Percentiles rank a stretch among this genome's conserved stretches.
Conservation (phyloP, 2,888 invertebrate genomes). For the Alcis repandata region DNA sequence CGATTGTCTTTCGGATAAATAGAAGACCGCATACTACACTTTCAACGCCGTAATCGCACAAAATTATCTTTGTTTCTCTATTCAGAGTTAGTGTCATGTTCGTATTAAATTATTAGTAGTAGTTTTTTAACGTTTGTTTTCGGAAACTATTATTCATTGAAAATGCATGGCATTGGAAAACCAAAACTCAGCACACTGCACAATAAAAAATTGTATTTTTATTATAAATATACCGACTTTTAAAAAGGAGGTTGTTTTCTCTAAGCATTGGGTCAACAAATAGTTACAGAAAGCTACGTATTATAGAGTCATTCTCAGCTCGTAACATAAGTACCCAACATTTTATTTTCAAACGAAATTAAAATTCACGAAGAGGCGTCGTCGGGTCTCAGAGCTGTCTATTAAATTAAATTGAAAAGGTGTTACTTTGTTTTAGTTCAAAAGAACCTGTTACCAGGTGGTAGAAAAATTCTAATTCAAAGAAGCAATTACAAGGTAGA, state of each 20-base stretch:
- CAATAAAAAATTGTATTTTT: no score
- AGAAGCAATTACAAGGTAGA: slow-evolving; percentile 16
- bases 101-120: neutral
- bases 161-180: no score
- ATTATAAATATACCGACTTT: no score
- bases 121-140: no score
- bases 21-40: slow-evolving; percentile 4
- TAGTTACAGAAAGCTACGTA: no score
- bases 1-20: slow-evolving; percentile 41
- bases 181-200: no score
- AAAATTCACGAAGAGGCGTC: slow-evolving; percentile 5
- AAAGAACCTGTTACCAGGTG: slow-evolving; percentile 13
- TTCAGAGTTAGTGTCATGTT: neutral
- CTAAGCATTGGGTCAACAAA: no score
- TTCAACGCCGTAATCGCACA: neutral
- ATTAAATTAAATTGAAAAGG: slow-evolving; percentile 31
- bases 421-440: slow-evolving; percentile 26
- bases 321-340: neutral
- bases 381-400: neutral
- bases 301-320: no score
- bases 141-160: no score
- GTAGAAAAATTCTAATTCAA: slow-evolving; percentile 25
- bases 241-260: no score
- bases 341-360: slow-evolving; percentile 10
- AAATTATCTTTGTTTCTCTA: neutral